Evolutionary conservation across 2,888 invertebrate genomes (phyloP), one percentile per base, ranked within the genome.

Genomic region (Caenorhabditis angaria): DNA sequence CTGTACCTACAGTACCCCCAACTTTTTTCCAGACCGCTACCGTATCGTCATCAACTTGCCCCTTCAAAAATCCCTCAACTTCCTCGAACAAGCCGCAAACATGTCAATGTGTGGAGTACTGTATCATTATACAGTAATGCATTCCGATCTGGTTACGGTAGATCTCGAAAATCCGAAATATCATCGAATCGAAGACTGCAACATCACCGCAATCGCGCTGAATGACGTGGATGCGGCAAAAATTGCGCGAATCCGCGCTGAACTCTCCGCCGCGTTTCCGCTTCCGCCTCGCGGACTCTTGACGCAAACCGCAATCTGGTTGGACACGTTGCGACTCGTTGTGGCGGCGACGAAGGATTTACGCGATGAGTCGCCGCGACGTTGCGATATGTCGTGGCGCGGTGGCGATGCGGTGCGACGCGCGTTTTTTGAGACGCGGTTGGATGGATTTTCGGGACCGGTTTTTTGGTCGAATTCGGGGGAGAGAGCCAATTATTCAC

Each of bases 51-150:
- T 73, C 20, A 73, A 69, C 48, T 35, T 73, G 5, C 69, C 73
- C 2, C 28, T 73, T 0, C 10, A 14, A 1, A 24, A 60, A 62
- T 64, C 73, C 14, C 54, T 68, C n/a, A 58, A 54, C 1, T 70
- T 77, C 22, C 27, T 77, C 27, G 64, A 70, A 47, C 74, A 77
- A 63, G 77, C 77, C 0, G 71, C 74, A 0, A 65, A 65, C 28
- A 58, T 77, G 61, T 69, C 71, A 27, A 77, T 77, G 77, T 77
- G 77, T 48, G 69, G 71, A 20, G 65, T 71, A 8, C 65, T 74
- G 29, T 77, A 77, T 35, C 71, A 75, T 59, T 77, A 75, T 60
- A 65, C 75, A 6, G 55, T 77, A 18, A 71, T 74, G 63, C 69
- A 75, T 63, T 65, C 75, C 69, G 73, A 73, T 41, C 32, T 73